A percentile compares a stretch with the other conserved stretches of the same genome.
phyloP scores from a whole-genome alignment of 2,888 invertebrate genomes.

The Lasioglossum morio region DNA sequence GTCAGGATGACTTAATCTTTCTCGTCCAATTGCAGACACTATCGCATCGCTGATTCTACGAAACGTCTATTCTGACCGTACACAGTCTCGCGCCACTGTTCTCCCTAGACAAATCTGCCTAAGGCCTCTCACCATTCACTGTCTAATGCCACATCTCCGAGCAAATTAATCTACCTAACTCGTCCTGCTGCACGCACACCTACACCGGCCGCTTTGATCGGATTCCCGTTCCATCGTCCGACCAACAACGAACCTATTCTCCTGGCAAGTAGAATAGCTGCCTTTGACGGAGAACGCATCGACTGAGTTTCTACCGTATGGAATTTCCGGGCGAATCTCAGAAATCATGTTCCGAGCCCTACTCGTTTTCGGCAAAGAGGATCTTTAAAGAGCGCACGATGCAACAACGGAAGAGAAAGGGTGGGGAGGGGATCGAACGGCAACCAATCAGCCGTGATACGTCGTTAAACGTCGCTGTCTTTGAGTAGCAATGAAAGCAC shows the following conservation, averaged over 20 bases:
- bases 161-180: neutral
- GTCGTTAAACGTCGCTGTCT: slow-evolving; percentile 2
- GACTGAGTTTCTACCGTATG: neutral
- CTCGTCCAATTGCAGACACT: neutral
- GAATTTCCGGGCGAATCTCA: neutral
- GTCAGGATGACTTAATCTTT: neutral
- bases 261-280: neutral
- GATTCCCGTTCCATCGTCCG: neutral
- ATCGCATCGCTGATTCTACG: neutral
- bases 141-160: neutral
- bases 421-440: neutral
- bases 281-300: neutral
- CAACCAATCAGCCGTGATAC: slow-evolving; percentile 18
- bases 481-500: slow-evolving; percentile 13
- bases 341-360: neutral
- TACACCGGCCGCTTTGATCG: neutral
- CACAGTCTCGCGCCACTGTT: neutral
- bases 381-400: neutral
- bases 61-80: neutral
- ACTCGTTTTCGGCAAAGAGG: neutral
- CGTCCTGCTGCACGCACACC: too few species aligned
- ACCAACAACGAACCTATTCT: neutral
- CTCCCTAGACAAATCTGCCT: neutral
- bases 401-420: neutral
- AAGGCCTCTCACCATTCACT: neutral